A percentile compares a stretch with the other conserved stretches of the same genome.
Conservation (phyloP, 2,797 vertebrate species). For the Enteromius afrohamiltoni region DNA sequence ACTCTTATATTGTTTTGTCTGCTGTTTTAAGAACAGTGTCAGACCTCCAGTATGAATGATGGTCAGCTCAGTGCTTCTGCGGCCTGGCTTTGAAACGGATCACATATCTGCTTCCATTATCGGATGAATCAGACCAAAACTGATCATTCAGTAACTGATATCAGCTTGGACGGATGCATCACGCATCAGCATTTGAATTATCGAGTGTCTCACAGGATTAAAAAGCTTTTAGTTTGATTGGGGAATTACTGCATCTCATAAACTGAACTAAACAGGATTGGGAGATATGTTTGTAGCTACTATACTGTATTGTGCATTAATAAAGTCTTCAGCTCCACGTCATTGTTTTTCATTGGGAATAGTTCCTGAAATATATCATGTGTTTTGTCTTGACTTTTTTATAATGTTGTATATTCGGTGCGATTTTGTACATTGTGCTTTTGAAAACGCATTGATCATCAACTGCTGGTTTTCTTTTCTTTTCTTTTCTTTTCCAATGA, state of each 20-base stretch:
- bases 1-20: background rate
- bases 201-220: background rate
- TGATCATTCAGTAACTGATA: background rate
- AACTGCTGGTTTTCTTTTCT: conserved; percentile 62
- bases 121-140: background rate
- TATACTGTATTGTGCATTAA: conserved; percentile 41
- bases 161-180: background rate
- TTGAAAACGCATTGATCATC: conserved; percentile 70
- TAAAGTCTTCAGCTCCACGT: conserved; percentile 44
- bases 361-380: conserved; percentile 64
- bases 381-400: conserved; percentile 65
- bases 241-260: background rate
- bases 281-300: conserved; percentile 28
- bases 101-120: background rate
- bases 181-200: background rate
- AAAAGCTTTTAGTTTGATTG: background rate
- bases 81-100: background rate
- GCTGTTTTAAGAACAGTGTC: background rate
- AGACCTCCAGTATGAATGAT: background rate
- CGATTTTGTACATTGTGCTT: conserved; percentile 77
- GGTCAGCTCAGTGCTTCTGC: background rate
- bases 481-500: conserved; percentile 62
- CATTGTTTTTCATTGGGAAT: conserved; percentile 46
- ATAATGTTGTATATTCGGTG: conserved; percentile 78
- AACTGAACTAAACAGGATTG: conserved; percentile 2